Evolutionary conservation across 2,888 invertebrate genomes (phyloP).

Genomic region (Lasioglossum villosulum): DNA sequence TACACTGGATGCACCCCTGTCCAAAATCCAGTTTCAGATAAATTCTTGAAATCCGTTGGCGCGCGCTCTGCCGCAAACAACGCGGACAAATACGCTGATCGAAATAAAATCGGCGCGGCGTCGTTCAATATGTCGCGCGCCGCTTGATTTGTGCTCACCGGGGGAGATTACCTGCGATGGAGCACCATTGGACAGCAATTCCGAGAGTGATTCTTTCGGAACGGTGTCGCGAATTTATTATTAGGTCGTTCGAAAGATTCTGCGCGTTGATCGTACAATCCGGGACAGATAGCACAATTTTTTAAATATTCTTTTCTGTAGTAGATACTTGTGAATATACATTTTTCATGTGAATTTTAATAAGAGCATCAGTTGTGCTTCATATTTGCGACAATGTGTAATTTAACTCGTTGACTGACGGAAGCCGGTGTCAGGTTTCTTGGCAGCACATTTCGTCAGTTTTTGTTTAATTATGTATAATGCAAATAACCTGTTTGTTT

Average conservation of each 20-base stretch:
- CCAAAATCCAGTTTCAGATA: constrained; percentile 46
- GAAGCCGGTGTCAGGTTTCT: too few species aligned
- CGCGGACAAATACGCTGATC: constrained; percentile 21
- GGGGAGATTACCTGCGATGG: constrained; percentile 1
- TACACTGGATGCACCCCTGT: not conserved
- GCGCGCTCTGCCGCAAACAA: constrained; percentile 18
- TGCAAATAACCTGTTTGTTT: too few species aligned
- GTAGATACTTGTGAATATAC: too few species aligned
- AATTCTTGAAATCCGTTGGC: constrained; percentile 39
- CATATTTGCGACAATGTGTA: too few species aligned
- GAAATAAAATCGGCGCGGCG: constrained; percentile 21
- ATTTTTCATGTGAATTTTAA: too few species aligned
- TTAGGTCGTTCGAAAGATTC: not conserved
- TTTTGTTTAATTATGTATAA: too few species aligned
- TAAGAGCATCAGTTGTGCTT: too few species aligned
- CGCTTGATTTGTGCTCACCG: not conserved
- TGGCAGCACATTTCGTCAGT: too few species aligned
- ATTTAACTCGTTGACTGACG: too few species aligned
- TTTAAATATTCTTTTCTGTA: too few species aligned
- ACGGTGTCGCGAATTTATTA: constrained; percentile 2
- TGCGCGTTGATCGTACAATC: too few species aligned
- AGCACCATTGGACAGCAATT: not conserved
- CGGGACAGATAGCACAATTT: too few species aligned
- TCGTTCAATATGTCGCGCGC: not conserved
- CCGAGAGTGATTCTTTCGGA: not conserved